Percentiles rank a stretch among this genome's conserved stretches.
Conservation (phyloP, 2,113 vertebrate genomes). For the Brienomyrus longianalis region DNA sequence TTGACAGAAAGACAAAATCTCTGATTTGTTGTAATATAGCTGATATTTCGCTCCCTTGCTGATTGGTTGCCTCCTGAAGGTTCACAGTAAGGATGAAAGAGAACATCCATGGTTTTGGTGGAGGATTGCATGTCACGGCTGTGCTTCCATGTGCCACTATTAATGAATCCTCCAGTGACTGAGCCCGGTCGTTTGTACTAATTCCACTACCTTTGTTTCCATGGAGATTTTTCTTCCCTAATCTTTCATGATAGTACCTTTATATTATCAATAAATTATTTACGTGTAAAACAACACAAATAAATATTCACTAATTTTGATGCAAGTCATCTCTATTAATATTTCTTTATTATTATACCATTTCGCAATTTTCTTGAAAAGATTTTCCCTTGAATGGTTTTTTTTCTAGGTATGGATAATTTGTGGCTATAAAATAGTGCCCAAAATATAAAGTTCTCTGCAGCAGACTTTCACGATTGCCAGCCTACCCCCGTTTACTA, state of each 20-base stretch:
- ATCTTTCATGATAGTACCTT: background rate
- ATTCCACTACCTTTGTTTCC: background rate
- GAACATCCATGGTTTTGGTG: background rate
- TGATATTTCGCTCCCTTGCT: background rate
- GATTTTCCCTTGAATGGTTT: background rate
- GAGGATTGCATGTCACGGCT: background rate
- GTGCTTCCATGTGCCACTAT: background rate
- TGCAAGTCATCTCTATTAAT: background rate
- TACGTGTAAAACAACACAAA: background rate
- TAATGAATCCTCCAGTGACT: background rate
- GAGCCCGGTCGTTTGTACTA: background rate
- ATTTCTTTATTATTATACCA: background rate
- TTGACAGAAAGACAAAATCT: background rate
- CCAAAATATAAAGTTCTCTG: constrained; percentile 12
- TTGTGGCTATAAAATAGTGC: constrained; percentile 26
- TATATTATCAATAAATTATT: background rate
- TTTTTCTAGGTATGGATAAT: background rate
- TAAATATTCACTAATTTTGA: background rate
- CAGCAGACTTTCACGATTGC: background rate
- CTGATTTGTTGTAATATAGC: background rate
- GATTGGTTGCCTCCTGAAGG: background rate
- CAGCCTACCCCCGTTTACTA: constrained; percentile 8
- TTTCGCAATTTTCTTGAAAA: background rate
- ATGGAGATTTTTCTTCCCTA: background rate
- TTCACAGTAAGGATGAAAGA: background rate